A percentile compares a stretch with the other conserved stretches of the same genome.
phyloP scores from a whole-genome alignment of 2,888 invertebrate species.

The Amiota communis region DNA sequence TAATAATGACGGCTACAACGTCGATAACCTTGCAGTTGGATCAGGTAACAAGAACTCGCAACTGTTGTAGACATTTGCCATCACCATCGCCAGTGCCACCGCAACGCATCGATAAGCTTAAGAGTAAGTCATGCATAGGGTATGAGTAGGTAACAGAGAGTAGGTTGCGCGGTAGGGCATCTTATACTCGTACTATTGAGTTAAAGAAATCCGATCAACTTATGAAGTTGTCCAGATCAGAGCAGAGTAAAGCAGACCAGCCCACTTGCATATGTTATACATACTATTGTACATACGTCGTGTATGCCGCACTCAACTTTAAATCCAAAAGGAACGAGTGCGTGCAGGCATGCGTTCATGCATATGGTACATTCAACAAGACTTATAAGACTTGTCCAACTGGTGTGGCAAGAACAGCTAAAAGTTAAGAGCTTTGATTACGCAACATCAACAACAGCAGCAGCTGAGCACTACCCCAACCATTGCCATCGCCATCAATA shows the following conservation, averaged over 20 bases:
- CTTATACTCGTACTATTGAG: too few relatives aligned
- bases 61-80: background rate
- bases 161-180: too few relatives aligned
- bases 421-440: background rate
- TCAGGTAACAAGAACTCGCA: conserved; percentile 27
- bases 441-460: conserved; percentile 1
- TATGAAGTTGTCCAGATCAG: too few relatives aligned
- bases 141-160: too few relatives aligned
- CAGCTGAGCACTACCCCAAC: background rate
- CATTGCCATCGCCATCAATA: background rate
- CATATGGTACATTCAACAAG: background rate
- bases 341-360: background rate
- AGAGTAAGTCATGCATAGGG: background rate
- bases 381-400: conserved; percentile 4
- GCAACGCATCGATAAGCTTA: conserved; percentile 26
- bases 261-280: too few relatives aligned
- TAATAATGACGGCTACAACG: background rate
- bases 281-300: too few relatives aligned
- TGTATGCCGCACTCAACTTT: too few relatives aligned
- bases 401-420: conserved; percentile 19
- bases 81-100: background rate
- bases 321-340: background rate
- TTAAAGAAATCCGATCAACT: too few relatives aligned
- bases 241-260: too few relatives aligned
- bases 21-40: conserved; percentile 37